Percentiles rank a stretch among this genome's conserved stretches.
Evolutionary conservation across 2,797 vertebrate genomes (phyloP).

Genomic region (Thamnophis elegans): DNA sequence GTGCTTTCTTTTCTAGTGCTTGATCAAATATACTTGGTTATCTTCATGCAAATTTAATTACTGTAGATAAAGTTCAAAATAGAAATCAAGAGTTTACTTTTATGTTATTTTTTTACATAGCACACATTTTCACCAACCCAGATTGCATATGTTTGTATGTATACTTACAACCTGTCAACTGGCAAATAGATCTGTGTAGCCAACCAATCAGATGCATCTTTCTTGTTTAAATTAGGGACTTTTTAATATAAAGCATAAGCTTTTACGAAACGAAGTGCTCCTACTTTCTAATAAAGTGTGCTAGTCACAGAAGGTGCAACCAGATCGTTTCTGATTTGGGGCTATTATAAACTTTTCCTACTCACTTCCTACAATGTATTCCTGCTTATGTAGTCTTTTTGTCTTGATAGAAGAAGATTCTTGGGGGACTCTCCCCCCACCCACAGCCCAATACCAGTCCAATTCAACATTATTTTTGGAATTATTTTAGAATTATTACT

Average conservation of each 20-base stretch:
- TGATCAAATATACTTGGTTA: neutral
- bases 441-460: neutral
- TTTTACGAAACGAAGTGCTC: neutral
- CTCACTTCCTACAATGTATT: neutral
- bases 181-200: neutral
- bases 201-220: neutral
- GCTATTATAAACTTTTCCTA: neutral
- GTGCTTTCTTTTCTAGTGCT: neutral
- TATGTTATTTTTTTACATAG: neutral
- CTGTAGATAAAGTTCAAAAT: neutral
- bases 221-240: neutral
- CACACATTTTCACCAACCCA: neutral
- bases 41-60: neutral
- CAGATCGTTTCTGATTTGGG: neutral
- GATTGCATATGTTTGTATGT: neutral
- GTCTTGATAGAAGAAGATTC: neutral
- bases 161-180: neutral
- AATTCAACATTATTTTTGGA: neutral
- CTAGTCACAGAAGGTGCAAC: neutral
- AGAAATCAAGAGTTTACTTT: neutral
- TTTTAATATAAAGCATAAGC: neutral
- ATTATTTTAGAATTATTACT: neutral
- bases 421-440: accelerated
- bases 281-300: neutral
- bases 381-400: neutral